Conservation (phyloP, 2,113 vertebrate genomes). For the Anas platyrhynchos region DNA sequence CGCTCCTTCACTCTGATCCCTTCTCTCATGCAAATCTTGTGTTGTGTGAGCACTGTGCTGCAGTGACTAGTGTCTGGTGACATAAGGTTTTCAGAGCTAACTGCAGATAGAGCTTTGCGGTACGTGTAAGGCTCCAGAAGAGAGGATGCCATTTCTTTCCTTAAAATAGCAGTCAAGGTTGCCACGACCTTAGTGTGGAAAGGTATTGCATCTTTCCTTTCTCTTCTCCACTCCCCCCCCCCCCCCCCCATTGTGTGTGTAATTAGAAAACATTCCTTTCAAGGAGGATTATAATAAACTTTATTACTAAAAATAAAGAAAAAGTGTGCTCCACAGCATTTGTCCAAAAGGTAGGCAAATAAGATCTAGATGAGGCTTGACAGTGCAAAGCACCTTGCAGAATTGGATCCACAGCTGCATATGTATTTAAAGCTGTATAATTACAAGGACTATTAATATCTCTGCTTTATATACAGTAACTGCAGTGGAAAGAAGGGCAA, state of each 20-base stretch:
- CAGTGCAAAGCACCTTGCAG: not conserved
- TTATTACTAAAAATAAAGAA: not conserved
- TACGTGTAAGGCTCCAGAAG: not conserved
- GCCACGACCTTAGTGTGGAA: not conserved
- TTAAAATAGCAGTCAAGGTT: constrained; percentile 18
- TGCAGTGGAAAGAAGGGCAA: not conserved
- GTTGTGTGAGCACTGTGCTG: fast-evolving
- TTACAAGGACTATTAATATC: not conserved
- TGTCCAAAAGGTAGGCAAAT: not conserved
- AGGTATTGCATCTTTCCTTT: not conserved
- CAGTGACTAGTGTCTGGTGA: not conserved
- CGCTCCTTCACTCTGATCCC: not conserved
- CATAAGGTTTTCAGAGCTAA: not conserved
- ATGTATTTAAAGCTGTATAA: not conserved
- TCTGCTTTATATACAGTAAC: not conserved
- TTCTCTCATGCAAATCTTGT: not conserved
- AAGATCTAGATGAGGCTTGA: not conserved
- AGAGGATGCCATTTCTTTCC: not conserved
- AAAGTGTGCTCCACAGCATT: not conserved
- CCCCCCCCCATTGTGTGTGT: fast-evolving
- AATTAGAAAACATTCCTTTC: not conserved
- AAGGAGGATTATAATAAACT: not conserved
- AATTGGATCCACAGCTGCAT: not conserved
- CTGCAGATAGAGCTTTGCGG: not conserved
- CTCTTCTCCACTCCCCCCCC: not conserved